Evolutionary conservation across 2,113 vertebrate species (phyloP), one percentile per base, ranked within the genome.

Genomic region (Pelmatolapia mariae): DNA sequence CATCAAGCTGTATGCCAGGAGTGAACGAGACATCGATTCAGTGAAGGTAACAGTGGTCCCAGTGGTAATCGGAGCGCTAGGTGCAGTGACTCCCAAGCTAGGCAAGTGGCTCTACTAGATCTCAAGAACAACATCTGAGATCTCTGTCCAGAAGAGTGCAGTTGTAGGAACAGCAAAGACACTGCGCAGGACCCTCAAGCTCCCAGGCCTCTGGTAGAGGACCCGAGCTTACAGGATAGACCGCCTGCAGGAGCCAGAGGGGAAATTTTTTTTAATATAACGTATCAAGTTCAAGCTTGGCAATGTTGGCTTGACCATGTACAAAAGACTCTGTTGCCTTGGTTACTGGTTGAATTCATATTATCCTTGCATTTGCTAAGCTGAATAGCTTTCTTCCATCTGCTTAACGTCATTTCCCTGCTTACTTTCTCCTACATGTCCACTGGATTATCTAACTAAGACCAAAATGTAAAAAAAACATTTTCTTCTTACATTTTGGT

Each of bases 51-150:
- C 10, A n/a, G 59, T 59, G 8, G 2, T n/a, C 61, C 61, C 61
- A 63, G 59, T 36, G 59, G 16, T 63, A 63, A 63, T 36, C 10
- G 9, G 59, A 63, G 59, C 1, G 9, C 59, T 63, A 33, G 59
- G 29, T 61, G 29, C 33, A 36, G 16, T 10, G 4, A n/a, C 59
- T 63, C 1, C 59, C 1, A 63, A 36, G 31, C 31, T 36, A 36
- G 61, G 31, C 29, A n/a, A 36, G 31, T 36, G 18, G 61, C 61
- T 66, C 61, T 12, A 36, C 6, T 6, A 36, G 31, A 66, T 12
- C 5, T n/a, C 2, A 36, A n/a, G 61, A 36, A 12, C 10, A 36
- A n/a, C 10, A 66, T 2, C 61, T 0, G 3, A 12, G 61, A 36
- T n/a, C 1, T 66, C 31, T 36, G 31, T 66, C 18, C 61, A 66